phyloP scores from a whole-genome alignment of 2,888 invertebrate species.

The Drosophila nr. perissopoda region DNA sequence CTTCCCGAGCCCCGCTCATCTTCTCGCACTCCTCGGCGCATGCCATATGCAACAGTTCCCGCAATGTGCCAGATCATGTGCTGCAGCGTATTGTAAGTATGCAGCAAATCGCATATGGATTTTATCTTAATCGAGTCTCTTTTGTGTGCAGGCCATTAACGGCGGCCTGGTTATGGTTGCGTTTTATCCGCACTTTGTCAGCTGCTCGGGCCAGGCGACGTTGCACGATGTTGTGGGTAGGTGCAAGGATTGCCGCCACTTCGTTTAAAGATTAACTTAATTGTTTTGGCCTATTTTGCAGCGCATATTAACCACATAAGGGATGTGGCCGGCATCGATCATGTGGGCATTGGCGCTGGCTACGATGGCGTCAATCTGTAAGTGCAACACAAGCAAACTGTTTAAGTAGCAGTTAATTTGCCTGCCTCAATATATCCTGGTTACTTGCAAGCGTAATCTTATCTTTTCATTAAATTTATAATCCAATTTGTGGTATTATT shows the following conservation, averaged over 20 bases:
- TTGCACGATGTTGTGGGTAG: conserved; percentile 88
- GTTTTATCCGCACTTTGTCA: conserved; percentile 88
- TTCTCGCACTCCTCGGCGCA: conserved; percentile 94
- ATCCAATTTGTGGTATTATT: neutral
- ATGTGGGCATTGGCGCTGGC: conserved; percentile 94
- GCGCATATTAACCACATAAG: conserved; percentile 96
- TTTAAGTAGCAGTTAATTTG: neutral
- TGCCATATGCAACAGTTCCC: conserved; percentile 91
- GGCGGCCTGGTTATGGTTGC: conserved; percentile 89
- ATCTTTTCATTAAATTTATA: neutral
- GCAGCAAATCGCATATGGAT: neutral
- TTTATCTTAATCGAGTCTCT: conserved; percentile 39
- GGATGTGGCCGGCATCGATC: conserved; percentile 93
- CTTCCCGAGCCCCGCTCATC: conserved; percentile 92
- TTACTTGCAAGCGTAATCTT: neutral
- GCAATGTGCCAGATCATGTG: conserved; percentile 93
- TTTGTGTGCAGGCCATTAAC: conserved; percentile 86
- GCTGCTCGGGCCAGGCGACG: conserved; percentile 87
- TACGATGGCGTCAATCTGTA: conserved; percentile 96
- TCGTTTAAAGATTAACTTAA: conserved; percentile 1
- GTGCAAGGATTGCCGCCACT: conserved; percentile 59
- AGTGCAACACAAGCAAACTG: conserved; percentile 85
- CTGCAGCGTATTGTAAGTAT: conserved; percentile 88
- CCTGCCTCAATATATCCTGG: neutral
- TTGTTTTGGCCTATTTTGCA: conserved; percentile 81